Evolutionary conservation across 64 coral and sea anemone genomes (phyloP).

Genomic region (Platygyra sinensis): DNA sequence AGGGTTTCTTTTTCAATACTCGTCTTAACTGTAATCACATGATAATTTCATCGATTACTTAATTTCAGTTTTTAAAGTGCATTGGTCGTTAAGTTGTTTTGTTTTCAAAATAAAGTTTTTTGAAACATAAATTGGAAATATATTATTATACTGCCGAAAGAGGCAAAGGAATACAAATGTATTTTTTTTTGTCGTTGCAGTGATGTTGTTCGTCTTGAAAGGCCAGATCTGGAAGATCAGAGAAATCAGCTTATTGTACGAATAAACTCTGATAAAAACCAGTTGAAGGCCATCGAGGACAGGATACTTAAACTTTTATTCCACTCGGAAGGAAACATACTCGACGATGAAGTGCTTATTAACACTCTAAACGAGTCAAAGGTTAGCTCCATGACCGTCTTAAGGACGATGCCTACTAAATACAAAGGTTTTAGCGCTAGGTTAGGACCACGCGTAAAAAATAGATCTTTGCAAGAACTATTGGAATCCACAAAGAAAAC

Average conservation of each 20-base stretch:
- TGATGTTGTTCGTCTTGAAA: slow-evolving; percentile 92
- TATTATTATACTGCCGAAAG: too few species aligned
- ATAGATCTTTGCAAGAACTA: too few species aligned
- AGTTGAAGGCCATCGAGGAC: slow-evolving; percentile 97
- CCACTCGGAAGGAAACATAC: slow-evolving; percentile 94
- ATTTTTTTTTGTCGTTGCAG: slow-evolving; percentile 31
- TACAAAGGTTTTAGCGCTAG: too few species aligned
- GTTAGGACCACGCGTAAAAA: too few species aligned
- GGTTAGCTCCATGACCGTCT: slow-evolving; percentile 29
- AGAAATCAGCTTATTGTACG: slow-evolving; percentile 95
- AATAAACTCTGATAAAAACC: slow-evolving; percentile 99
- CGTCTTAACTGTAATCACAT: too few species aligned
- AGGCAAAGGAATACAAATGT: neutral
- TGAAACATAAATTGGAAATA: too few species aligned
- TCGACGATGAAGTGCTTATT: slow-evolving; percentile 97
- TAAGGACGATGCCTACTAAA: too few species aligned
- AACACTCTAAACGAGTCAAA: slow-evolving; percentile 99
- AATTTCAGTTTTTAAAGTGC: too few species aligned
- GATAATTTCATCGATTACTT: too few species aligned
- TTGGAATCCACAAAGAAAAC: too few species aligned
- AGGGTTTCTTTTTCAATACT: neutral
- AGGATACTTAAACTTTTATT: slow-evolving; percentile 96
- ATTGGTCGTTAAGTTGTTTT: too few species aligned
- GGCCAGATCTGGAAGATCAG: slow-evolving; percentile 97
- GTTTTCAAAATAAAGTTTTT: too few species aligned